Conservation (phyloP, 23 tunicate species). For the Phallusia fumigata region DNA sequence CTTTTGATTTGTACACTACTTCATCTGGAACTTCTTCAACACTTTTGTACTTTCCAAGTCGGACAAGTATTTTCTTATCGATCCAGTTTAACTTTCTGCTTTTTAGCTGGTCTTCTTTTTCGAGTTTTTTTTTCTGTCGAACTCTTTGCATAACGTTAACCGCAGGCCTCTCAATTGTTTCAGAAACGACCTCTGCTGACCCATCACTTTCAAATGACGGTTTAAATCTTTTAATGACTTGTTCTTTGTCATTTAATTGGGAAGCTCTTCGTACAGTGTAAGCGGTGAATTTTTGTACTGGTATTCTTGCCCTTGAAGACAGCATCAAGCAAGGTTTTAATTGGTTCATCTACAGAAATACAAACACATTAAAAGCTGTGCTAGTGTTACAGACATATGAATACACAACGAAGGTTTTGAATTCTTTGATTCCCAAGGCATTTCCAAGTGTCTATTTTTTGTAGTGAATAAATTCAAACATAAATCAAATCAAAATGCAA, state of each 20-base stretch:
- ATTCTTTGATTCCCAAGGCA: too few species aligned
- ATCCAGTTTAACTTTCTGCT: conserved; percentile 8
- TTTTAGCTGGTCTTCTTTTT: neutral
- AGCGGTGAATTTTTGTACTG: neutral
- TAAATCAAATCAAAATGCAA: too few species aligned
- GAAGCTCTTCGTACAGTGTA: neutral
- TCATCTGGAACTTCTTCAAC: conserved; percentile 50
- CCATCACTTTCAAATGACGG: neutral
- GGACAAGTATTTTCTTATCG: conserved; percentile 40
- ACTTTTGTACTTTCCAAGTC: conserved; percentile 47
- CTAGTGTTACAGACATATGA: too few species aligned
- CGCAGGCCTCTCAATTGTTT: conserved; percentile 3
- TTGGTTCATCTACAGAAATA: neutral
- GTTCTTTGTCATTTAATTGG: neutral
- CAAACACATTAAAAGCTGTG: too few species aligned
- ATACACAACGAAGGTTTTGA: too few species aligned
- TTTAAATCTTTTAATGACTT: neutral
- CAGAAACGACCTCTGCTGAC: conserved; percentile 1
- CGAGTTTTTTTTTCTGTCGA: neutral
- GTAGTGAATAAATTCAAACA: too few species aligned
- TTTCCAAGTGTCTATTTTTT: too few species aligned
- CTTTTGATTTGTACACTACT: neutral
- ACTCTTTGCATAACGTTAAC: neutral
- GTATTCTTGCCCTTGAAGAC: neutral
- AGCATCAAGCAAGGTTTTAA: neutral